Conservation (phyloP, 2,113 vertebrate genomes). For the Lepisosteus oculatus region DNA sequence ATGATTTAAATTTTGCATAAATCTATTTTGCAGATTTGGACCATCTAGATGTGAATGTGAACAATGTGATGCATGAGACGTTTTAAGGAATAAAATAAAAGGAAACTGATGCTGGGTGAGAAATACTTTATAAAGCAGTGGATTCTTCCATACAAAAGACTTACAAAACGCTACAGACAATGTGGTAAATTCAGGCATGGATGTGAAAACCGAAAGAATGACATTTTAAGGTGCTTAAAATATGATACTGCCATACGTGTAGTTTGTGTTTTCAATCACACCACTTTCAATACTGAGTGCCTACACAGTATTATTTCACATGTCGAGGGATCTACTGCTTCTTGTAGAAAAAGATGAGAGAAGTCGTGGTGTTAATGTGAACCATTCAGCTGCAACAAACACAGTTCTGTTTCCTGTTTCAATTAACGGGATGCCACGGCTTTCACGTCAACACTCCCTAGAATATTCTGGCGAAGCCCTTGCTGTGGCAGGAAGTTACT, state of each 20-base stretch:
- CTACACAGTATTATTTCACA: too few relatives aligned
- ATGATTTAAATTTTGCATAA: slow-evolving; percentile 67
- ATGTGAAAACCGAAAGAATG: slow-evolving; percentile 42
- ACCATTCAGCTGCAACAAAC: too few relatives aligned
- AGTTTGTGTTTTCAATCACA: slow-evolving; percentile 16
- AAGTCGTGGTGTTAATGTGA: too few relatives aligned
- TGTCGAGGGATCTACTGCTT: too few relatives aligned
- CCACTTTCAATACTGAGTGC: too few relatives aligned
- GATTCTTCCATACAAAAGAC: slow-evolving; percentile 78
- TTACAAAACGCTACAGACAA: slow-evolving; percentile 75
- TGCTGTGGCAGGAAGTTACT: too few relatives aligned
- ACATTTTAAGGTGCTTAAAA: slow-evolving; percentile 77
- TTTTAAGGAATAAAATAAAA: slow-evolving; percentile 27
- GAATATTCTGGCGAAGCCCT: background rate
- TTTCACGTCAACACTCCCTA: background rate
- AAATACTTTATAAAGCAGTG: slow-evolving; percentile 74
- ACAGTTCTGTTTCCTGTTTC: too few relatives aligned
- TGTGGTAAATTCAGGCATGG: slow-evolving; percentile 55
- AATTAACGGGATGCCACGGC: too few relatives aligned
- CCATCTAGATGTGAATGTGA: slow-evolving; percentile 51
- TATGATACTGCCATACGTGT: slow-evolving; percentile 43
- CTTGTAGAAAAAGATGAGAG: too few relatives aligned
- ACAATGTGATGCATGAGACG: slow-evolving; percentile 17
- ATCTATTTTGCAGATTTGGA: slow-evolving; percentile 65
- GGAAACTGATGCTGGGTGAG: slow-evolving; percentile 52